Evolutionary conservation across 2,113 vertebrate species (phyloP).

Genomic region (Platycercus adscitus): DNA sequence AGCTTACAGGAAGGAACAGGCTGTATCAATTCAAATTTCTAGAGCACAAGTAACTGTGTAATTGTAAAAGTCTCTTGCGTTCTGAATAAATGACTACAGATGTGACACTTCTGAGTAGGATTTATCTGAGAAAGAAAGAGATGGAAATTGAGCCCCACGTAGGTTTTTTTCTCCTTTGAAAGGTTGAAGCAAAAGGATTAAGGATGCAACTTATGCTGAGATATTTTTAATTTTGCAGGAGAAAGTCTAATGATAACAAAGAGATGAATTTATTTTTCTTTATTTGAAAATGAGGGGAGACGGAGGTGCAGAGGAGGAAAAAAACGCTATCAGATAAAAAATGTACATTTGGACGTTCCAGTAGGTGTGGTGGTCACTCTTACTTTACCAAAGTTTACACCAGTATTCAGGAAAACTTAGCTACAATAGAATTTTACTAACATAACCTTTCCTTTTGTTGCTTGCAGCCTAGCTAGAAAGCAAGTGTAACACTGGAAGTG

Average conservation of each 20-base stretch:
- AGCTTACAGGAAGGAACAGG: neutral
- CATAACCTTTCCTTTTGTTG: neutral
- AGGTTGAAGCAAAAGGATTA: neutral
- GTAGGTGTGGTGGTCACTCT: neutral
- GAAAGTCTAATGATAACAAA: neutral
- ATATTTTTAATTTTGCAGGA: neutral
- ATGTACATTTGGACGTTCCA: neutral
- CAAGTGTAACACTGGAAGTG: neutral
- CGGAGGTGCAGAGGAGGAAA: fast-evolving
- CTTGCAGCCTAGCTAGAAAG: neutral
- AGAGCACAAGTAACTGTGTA: neutral
- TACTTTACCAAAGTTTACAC: neutral
- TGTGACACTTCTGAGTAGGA: neutral
- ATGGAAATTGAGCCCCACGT: neutral
- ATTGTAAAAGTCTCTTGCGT: neutral
- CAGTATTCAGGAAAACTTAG: neutral
- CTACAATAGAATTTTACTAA: neutral
- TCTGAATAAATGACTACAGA: neutral
- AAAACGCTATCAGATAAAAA: neutral
- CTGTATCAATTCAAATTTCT: neutral
- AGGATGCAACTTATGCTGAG: neutral
- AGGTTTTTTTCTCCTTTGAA: neutral
- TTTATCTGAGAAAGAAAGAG: neutral
- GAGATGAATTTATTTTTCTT: neutral
- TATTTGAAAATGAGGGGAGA: neutral